Conservation (phyloP, 2,797 vertebrate species). For the Trachops cirrhosus region DNA sequence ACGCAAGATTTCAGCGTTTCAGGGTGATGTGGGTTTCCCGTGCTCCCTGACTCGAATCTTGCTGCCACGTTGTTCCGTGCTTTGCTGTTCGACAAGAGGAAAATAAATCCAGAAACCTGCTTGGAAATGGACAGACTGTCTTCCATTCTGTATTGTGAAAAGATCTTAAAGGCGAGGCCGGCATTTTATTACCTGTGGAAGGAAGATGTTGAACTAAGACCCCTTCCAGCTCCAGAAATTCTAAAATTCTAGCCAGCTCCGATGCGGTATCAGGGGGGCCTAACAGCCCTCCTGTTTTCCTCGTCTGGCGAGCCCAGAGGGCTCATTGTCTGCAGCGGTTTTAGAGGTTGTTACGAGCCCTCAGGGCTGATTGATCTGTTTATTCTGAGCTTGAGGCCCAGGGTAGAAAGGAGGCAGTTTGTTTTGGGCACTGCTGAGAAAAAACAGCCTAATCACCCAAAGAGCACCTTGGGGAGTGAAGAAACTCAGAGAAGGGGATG, state of each 20-base stretch:
- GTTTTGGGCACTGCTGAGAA: constrained; percentile 51
- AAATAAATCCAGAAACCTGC: constrained; percentile 15
- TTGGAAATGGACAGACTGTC: background rate
- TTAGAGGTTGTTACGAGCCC: background rate
- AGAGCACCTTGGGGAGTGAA: background rate
- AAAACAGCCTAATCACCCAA: constrained; percentile 18
- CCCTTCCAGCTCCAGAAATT: background rate
- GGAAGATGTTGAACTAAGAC: background rate
- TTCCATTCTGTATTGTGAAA: background rate
- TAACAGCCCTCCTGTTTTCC: background rate
- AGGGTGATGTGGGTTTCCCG: constrained; percentile 55
- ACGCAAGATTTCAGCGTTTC: constrained; percentile 47
- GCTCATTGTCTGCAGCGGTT: constrained; percentile 26
- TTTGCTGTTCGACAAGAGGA: constrained; percentile 22
- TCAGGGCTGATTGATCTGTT: constrained; percentile 43
- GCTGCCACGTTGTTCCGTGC: constrained; percentile 13
- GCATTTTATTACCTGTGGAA: background rate
- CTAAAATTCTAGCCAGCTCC: background rate
- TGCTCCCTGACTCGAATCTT: constrained; percentile 34
- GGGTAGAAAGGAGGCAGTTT: background rate
- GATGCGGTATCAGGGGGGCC: background rate
- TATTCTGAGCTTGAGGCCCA: constrained; percentile 13
- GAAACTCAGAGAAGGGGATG: background rate
- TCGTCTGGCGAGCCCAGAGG: background rate
- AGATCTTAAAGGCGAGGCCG: background rate